phyloP scores from a whole-genome alignment of 2,113 vertebrate genomes.

The Sterna hirundo region DNA sequence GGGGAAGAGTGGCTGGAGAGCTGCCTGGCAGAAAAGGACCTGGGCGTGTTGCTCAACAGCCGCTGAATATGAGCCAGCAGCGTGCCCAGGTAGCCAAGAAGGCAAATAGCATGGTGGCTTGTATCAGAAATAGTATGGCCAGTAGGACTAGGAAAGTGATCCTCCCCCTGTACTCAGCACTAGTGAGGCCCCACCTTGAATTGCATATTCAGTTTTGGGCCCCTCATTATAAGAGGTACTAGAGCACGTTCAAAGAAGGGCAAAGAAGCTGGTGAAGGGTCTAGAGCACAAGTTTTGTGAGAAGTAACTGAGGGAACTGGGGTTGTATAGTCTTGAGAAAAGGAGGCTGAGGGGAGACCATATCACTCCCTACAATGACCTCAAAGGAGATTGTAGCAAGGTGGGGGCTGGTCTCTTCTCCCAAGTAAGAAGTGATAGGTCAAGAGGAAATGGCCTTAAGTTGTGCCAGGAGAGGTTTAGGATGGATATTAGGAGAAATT shows the following conservation, averaged over 20 bases:
- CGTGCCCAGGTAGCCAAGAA: too few species aligned
- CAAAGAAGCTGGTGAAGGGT: not conserved
- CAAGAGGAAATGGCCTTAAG: not conserved
- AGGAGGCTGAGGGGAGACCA: not conserved
- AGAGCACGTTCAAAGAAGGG: not conserved
- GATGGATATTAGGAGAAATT: not conserved
- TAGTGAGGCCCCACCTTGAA: not conserved
- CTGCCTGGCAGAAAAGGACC: not conserved
- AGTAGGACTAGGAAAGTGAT: not conserved
- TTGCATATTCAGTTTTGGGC: not conserved
- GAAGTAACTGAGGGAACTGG: not conserved
- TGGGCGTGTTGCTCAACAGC: not conserved
- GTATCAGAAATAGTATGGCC: not conserved
- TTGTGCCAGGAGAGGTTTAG: not conserved
- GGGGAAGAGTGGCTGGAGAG: not conserved
- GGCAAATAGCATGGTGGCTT: not conserved
- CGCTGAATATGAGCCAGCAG: not conserved
- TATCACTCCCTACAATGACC: not conserved
- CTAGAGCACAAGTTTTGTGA: too few species aligned
- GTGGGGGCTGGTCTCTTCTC: not conserved
- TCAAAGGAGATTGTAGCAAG: not conserved
- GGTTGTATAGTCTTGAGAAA: not conserved
- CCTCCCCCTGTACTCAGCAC: accelerated
- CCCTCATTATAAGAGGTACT: not conserved
- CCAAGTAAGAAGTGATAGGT: too few species aligned